These are phyloP conservation scores for Panurus biarmicus DNA, from an alignment of 2,113 vertebrate genomes.

Conservation along the genomic window DNA sequence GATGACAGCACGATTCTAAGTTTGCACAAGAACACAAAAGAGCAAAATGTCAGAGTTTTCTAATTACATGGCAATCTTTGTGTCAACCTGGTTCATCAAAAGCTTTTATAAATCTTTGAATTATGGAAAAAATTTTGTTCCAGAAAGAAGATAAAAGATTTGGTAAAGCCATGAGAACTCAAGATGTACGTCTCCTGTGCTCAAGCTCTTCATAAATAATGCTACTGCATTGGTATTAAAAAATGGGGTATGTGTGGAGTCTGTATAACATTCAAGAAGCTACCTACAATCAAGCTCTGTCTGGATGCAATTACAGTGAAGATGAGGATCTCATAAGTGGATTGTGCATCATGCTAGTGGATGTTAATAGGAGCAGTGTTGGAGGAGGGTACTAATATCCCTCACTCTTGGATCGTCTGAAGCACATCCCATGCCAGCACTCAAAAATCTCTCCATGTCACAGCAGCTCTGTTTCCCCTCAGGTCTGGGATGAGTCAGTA, in stretches of 20 bases:
- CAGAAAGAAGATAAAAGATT: background rate
- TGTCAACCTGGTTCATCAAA: background rate
- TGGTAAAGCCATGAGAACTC: background rate
- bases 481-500: constrained; percentile 28
- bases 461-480: background rate
- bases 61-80: background rate
- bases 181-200: background rate
- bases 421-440: background rate
- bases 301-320: background rate
- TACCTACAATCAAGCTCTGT: background rate
- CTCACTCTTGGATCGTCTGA: background rate
- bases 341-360: background rate
- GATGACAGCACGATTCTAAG: background rate
- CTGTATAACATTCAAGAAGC: background rate
- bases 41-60: background rate
- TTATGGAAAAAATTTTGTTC: background rate
- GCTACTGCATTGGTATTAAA: background rate
- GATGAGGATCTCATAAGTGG: background rate
- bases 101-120: background rate
- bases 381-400: background rate
- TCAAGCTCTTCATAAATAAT: background rate
- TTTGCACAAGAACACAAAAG: background rate
- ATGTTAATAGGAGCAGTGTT: background rate
- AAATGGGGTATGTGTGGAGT: background rate
- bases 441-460: background rate